Evolutionary conservation across 2,888 invertebrate genomes (phyloP).

Genomic region (Blomia tropicalis): DNA sequence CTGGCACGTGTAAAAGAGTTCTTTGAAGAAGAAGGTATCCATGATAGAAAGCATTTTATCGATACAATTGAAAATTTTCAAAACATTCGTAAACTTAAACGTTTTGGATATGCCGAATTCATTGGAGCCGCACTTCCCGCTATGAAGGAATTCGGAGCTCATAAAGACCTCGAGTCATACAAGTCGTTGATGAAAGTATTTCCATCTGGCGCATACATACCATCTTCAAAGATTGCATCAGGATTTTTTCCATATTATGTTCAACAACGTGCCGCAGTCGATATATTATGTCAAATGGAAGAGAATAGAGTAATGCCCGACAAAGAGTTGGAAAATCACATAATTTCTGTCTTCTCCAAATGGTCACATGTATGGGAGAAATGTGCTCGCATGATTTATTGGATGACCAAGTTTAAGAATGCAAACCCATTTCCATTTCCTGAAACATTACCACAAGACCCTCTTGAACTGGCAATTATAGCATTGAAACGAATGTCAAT

Average conservation of each 20-base stretch:
- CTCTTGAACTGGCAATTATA: conserved; percentile 57
- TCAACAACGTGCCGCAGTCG: conserved; percentile 85
- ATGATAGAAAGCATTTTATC: conserved; percentile 45
- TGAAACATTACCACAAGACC: conserved; percentile 55
- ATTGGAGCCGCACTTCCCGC: conserved; percentile 70
- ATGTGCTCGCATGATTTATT: conserved; percentile 44
- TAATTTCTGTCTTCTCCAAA: conserved; percentile 65
- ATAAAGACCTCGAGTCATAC: conserved; percentile 45
- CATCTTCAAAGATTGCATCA: conserved; percentile 62
- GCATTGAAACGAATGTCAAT: conserved; percentile 70
- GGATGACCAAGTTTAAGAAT: conserved; percentile 76
- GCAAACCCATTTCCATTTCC: conserved; percentile 71
- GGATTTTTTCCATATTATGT: conserved; percentile 86
- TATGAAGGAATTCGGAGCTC: conserved; percentile 64
- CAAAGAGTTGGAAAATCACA: conserved; percentile 61
- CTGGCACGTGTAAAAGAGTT: conserved; percentile 5
- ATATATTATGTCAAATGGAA: conserved; percentile 86
- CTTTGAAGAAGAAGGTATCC: conserved; percentile 34
- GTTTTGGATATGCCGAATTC: conserved; percentile 75
- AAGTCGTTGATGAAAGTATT: conserved; percentile 67
- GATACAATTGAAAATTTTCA: conserved; percentile 58
- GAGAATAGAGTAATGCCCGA: conserved; percentile 81
- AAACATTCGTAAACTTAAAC: conserved; percentile 48
- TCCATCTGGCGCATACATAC: conserved; percentile 72
- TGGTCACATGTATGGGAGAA: conserved; percentile 33